Evolutionary conservation across 2,888 invertebrate species (phyloP), one percentile per base, ranked within the genome.

Genomic region (Drosophila diplacantha): DNA sequence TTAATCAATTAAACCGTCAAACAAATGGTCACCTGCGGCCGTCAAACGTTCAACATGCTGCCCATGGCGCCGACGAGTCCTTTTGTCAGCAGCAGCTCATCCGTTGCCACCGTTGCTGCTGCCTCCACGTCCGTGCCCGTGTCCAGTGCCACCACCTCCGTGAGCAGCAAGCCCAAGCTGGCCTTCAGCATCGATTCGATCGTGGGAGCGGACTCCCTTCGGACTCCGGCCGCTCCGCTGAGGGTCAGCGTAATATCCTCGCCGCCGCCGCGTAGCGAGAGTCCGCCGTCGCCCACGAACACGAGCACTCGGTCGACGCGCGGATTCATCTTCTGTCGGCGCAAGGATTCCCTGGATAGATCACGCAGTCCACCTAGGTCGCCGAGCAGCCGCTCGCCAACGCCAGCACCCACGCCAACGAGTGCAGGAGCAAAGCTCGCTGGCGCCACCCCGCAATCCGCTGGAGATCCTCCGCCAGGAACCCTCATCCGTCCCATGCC

Each of bases 141-240:
- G 24, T 47, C 64, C 22, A 29, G 35, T 46, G 31, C 44, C 51
- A 35, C 51, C 5, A 73, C 69, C 66, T 69, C 61, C 35, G 18
- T 60, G 57, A 69, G 61, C 54, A 94, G 94, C 82, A 96, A 95
- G 90, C 96, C 96, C 78, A 96, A 96, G 90, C 94, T 97, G 88
- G 96, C 96, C 85, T 97, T 97, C 88, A 96, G 95, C 86, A 97
- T 97, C 89, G 97, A 97, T 90, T 95, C 96, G 85, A 96, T 96
- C 86, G 96, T 96, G 68, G 96, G 96, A 41, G 34, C 82, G 54
- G 58, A 66, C 6, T 44, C 67, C 31, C 18, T 20, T 31, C 20
- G 44, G 38, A 50, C 61, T n/a, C 52, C 55, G 9, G 52, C 69
- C 4, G 54, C 69, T 29, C 59, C 66, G 5, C 47, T 71, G 16